Evolutionary conservation across 1,140 invertebrate species (phyloP), one percentile per base, ranked within the genome.

Genomic region (Ceratitis capitata): DNA sequence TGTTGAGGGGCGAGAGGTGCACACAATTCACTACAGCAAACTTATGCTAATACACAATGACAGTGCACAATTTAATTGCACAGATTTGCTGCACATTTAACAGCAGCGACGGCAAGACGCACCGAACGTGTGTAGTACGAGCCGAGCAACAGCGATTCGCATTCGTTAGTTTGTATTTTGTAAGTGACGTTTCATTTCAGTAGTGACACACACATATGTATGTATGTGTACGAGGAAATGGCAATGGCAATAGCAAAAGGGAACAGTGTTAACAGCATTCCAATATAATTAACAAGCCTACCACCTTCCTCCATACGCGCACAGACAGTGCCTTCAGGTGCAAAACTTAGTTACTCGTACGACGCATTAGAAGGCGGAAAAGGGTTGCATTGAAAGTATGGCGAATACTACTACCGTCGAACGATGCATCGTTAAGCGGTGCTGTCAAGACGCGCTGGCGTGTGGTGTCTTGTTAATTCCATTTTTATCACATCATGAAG

Each of bases 41-140:
- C 61, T n/a, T 69, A 69, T 69, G 61, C 61, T 69, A 69, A 69
- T 69, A 69, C 61, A 69, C 61, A 69, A 7, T 69, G 61, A n/a
- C 61, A 69, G 16, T 69, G 61, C 61, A 69, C 32, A 69, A 32
- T 69, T 39, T 69, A 69, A 69, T 69, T 69, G 61, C 61, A 69
- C 12, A 69, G 26, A 69, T 69, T 69, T 69, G 61, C 61, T 69
- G 61, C 32, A 35, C 61, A 69, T 69, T 69, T 69, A 69, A 14
- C 16, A 35, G 61, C 61, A 61, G 58, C n/a, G n/a, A n/a, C n/a
- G n/a, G n/a, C n/a, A n/a, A n/a, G n/a, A n/a, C n/a, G n/a, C n/a
- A n/a, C n/a, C n/a, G n/a, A n/a, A n/a, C n/a, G n/a, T n/a, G n/a
- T n/a, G 51, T 53, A 53, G 51, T 53, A 5, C 51, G 51, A 53